Base-by-base conservation (phyloP, 2,797 vertebrate species). In the Thalassophryne amazonica region DNA sequence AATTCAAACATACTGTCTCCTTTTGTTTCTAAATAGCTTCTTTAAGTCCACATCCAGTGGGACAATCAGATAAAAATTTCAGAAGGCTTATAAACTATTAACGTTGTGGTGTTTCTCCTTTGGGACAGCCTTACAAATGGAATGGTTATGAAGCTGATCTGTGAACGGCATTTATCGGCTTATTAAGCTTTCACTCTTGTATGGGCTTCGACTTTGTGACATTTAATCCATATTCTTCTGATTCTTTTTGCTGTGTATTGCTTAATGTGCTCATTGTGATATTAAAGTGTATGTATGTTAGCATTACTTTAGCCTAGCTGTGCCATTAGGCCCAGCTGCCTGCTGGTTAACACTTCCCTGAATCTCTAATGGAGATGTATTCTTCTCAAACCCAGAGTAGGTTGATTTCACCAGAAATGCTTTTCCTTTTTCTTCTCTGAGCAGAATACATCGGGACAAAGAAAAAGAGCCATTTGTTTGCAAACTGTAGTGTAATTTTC, bases 311-410 rank as follows among this genome's bases (percentile, higher is more conserved):
- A 69, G 61, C 73, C 46, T 69, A 20, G 41, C 38, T 12, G 4
- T 76, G 40, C 68, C 69, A 60, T 81, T 62, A 72, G 61, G 47
- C 53, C 68, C 70, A 76, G 51, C 72, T 78, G 77, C 72, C 58
- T 63, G 61, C 46, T 71, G 47, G 60, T 65, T 48, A 58, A 51
- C 63, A 51, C 69, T 37, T 64, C 51, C 30, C 53, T 70, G 80
- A 80, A 82, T 84, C 60, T 69, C 30, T 74, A 81, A 82, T 80
- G 72, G 72, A 76, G 58, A 54, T 19, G 38, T 73, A 35, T 69
- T 74, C 70, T 71, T 58, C 52, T 54, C n/a, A 31, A 61, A 17
- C 62, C 50, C 20, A 43, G 45, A 64, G 55, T 41, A 20, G 29
- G 30, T 32, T n/a, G 51, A 55, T 74, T 72, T 83, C 43, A 43